Evolutionary conservation across 2,797 vertebrate species (phyloP), one percentile per base, ranked within the genome.

Genomic region (Xiphorhynchus erythropygius): DNA sequence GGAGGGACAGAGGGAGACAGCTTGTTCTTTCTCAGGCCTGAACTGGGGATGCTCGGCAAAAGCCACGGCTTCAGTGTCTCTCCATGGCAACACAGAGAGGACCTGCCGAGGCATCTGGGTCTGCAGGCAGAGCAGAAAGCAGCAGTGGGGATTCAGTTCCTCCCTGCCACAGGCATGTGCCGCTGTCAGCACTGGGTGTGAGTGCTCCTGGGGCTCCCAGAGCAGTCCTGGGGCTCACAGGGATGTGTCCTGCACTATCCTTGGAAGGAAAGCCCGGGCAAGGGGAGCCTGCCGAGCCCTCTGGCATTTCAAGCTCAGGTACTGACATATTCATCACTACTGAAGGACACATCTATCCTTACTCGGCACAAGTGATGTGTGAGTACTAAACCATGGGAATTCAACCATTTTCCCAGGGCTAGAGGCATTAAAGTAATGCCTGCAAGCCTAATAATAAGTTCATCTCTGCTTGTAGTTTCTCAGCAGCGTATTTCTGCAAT

Each of bases 401-500:
- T 75, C 80, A 57, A 62, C 35, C 18, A 0, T 78, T 86, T 73
- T 87, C 71, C 81, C 84, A 73, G 27, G 56, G 63, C 67, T 65
- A 7, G 28, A 90, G 55, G 70, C 69, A 55, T 73, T 89, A 47
- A 11, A 35, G 88, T 9, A 52, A 80, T 69, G 86, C 50, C 88
- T 69, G 47, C 63, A 87, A 84, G 59, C 59, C 52, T 82, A 63
- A 8, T 84, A 59, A 84, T 79, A 44, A 87, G 63, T 62, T 95
- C 78, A 67, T 63, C 67, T 90, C 60, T n/a, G 32, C 63, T 60
- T 49, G 65, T 13, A 59, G 53, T 9, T 82, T 79, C 65, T 44
- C 80, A 70, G 59, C 90, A 86, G 52, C 64, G 55, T 49, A 63
- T 87, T 93, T 78, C 88, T 68, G 80, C 63, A 69, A 78, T 65